A percentile compares a stretch with the other conserved stretches of the same genome.
These are phyloP conservation scores for Melieria crassipennis DNA, from an alignment of 2,888 invertebrate species.

Conservation along the genomic window DNA sequence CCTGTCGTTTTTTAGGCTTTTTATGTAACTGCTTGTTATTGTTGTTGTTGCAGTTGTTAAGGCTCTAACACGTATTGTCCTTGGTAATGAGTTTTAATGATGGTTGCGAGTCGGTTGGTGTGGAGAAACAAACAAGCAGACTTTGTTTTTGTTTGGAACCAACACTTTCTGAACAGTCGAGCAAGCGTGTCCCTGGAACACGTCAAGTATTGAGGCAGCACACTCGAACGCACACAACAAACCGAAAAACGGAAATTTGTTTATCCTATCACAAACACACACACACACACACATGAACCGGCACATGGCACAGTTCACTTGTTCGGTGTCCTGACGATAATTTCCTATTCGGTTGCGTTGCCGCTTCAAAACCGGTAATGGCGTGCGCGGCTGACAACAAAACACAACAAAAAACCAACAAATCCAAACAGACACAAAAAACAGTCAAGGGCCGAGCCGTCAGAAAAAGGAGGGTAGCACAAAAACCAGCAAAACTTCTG, in stretches of 20 bases:
- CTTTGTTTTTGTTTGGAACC: not conserved
- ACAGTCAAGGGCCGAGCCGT: too few species aligned
- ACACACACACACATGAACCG: not conserved
- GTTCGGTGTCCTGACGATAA: slow-evolving; percentile 1
- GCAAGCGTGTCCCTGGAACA: not conserved
- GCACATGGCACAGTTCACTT: not conserved
- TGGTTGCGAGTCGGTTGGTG: not conserved
- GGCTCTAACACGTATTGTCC: not conserved
- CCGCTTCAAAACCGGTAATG: slow-evolving; percentile 21
- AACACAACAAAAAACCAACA: not conserved
- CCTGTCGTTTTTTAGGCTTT: too few species aligned
- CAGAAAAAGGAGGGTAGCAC: too few species aligned
- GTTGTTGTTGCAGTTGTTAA: too few species aligned
- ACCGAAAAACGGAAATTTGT: not conserved
- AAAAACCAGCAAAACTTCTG: too few species aligned
- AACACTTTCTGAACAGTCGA: not conserved
- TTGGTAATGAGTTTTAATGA: not conserved
- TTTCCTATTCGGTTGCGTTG: slow-evolving; percentile 13
- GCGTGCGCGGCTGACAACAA: slow-evolving; percentile 6
- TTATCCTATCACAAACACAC: slow-evolving; percentile 7
- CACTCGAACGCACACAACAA: not conserved
- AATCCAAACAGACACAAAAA: not conserved
- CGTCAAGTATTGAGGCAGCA: not conserved
- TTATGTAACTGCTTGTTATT: too few species aligned
- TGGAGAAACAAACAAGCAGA: not conserved